Base-by-base conservation (phyloP, 2,888 invertebrate species). In the Steinernema carpocapsae region DNA sequence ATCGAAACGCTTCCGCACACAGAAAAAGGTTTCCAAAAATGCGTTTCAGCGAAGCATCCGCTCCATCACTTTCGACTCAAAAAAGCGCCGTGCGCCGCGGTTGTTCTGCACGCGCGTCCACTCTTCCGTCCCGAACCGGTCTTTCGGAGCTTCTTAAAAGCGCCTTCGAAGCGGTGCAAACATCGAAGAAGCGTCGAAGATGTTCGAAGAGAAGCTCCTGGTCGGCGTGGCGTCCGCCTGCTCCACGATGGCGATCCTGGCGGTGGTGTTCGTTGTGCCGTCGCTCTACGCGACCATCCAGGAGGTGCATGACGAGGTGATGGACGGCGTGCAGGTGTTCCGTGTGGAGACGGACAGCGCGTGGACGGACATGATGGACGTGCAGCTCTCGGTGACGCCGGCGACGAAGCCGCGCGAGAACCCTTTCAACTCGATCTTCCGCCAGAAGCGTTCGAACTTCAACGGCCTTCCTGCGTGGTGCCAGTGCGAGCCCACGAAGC, bases 311-410 rank as follows among this genome's bases (percentile, higher is more conserved):
- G 43, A 43, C 14, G 43, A n/a, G n/a, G n/a, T n/a, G n/a, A n/a
- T n/a, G n/a, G n/a, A n/a, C n/a, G n/a, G n/a, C n/a, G n/a, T n/a
- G 43, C 7, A 79, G 74, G 43, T 43, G 59, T 85, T 85, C 80
- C 85, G 85, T 70, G 84, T 84, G 52, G 84, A 86, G 75, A 86
- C 86, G 48, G 86, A 86, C 76, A 79, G 82, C 14, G 86, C 85
- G 45, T 86, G 86, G 86, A 83, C 81, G 71, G 83, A 86, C 73
- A 81, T 86, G 80, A 87, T 86, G 85, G 84, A 86, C 74, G 80
- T 86, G 74, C 86, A 86, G 74, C 77, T 86, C 75, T 75, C 78
- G 46, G 86, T 87, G 70, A 80, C 85, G 10, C 85, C 86, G 42
- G 86, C 86, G 48, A 76, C 81, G 71, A 82, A 83, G 77, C 86